Evolutionary conservation across 2,797 vertebrate species (phyloP).

Genomic region (Darevskia mixta): DNA sequence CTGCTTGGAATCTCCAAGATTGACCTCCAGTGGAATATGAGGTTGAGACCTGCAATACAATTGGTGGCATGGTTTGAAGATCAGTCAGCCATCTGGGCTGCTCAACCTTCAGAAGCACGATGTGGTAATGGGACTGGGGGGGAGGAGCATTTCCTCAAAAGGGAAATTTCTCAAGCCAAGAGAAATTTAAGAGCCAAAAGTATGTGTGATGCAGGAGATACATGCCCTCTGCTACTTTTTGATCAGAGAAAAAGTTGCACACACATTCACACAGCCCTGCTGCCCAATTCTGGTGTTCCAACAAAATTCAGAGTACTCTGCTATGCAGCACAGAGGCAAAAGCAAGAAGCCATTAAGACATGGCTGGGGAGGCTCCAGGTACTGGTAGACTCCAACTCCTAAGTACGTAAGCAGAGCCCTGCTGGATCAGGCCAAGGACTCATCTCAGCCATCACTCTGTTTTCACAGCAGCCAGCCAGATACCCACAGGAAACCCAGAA

Average conservation of each 20-base stretch:
- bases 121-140: neutral
- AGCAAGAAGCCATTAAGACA: neutral
- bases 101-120: neutral
- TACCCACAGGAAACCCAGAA: too few species aligned
- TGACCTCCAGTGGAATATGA: neutral
- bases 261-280: too few species aligned
- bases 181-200: neutral
- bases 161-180: neutral
- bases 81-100: neutral
- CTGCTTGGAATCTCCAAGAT: neutral
- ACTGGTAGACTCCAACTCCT: too few species aligned
- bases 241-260: neutral
- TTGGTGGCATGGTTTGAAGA: neutral
- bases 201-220: neutral
- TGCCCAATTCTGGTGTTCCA: neutral
- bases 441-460: too few species aligned
- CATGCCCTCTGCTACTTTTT: neutral
- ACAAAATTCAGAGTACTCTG: neutral
- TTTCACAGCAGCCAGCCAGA: too few species aligned
- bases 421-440: too few species aligned
- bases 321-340: neutral
- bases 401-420: too few species aligned
- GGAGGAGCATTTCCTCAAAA: neutral
- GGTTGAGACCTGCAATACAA: neutral
- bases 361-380: too few species aligned